Conservation (phyloP, 1,140 invertebrate species). For the Leguminivora glycinivorella region DNA sequence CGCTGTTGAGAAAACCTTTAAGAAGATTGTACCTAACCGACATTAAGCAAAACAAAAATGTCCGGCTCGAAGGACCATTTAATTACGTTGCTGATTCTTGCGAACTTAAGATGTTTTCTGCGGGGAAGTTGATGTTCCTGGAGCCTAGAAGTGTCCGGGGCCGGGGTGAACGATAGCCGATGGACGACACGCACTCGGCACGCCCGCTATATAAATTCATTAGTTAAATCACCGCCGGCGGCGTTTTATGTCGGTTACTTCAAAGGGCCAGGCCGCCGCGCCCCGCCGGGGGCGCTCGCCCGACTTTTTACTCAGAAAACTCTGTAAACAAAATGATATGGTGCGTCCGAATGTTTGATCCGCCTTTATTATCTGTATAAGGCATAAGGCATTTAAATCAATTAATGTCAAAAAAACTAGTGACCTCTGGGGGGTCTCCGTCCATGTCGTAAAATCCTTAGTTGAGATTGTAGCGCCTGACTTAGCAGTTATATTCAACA, state of each 20-base stretch:
- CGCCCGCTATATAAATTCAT: conserved; percentile 80
- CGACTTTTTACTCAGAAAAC: conserved; percentile 77
- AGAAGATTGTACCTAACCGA: no score
- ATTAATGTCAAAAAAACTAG: no score
- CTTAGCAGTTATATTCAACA: no score
- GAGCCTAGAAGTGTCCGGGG: conserved; percentile 50
- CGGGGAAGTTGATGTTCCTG: conserved; percentile 37
- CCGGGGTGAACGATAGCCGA: conserved; percentile 24
- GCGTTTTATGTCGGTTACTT: conserved; percentile 78
- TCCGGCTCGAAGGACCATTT: conserved; percentile 8
- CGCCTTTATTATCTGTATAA: conserved; percentile 75
- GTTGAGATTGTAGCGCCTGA: no score
- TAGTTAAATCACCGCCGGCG: conserved; percentile 80
- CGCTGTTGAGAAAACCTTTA: no score
- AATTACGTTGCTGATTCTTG: background rate
- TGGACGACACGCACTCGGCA: conserved; percentile 51
- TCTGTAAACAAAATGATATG: conserved; percentile 78
- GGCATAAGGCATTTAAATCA: no score
- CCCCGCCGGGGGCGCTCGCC: conserved; percentile 65
- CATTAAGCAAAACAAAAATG: no score
- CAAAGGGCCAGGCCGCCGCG: conserved; percentile 64
- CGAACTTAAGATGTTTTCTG: background rate
- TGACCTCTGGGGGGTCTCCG: no score
- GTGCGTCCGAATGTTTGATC: conserved; percentile 75
- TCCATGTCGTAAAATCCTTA: no score